Percentiles rank a stretch among this genome's conserved stretches.
phyloP scores from a whole-genome alignment of 2,797 vertebrate genomes.

The Cynodonichthys magdalenae region DNA sequence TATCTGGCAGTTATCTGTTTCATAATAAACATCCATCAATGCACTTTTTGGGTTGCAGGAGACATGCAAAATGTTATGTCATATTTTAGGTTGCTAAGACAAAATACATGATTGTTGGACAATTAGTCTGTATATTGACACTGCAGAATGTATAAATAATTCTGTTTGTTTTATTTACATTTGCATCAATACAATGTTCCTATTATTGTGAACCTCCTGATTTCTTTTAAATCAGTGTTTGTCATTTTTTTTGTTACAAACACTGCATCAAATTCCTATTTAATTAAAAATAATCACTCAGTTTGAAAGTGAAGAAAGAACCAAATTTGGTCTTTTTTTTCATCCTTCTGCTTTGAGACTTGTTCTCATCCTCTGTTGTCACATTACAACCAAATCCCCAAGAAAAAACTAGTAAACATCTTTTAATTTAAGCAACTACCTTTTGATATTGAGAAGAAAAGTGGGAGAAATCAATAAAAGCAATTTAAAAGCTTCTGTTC shows the following conservation, averaged over 20 bases:
- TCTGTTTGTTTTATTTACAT: constrained; percentile 18
- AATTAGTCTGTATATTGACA: constrained; percentile 29
- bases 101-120: constrained; percentile 42
- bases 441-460: no score
- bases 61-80: no score
- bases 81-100: background rate
- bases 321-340: background rate
- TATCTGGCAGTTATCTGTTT: no score
- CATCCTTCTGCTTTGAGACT: background rate
- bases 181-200: constrained; percentile 40
- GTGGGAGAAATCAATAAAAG: background rate
- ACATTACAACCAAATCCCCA: background rate
- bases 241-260: constrained; percentile 29
- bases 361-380: constrained; percentile 5
- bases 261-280: constrained; percentile 11
- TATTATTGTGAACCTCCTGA: no score
- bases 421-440: no score
- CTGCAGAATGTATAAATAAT: constrained; percentile 45
- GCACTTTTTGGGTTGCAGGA: background rate
- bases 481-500: no score
- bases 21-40: background rate
- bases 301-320: constrained; percentile 10
- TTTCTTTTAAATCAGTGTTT: constrained; percentile 31
- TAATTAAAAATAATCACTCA: constrained; percentile 9
- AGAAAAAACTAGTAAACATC: background rate